Conservation (phyloP, 2,888 invertebrate genomes). For the Ryuthela nishihirai region DNA sequence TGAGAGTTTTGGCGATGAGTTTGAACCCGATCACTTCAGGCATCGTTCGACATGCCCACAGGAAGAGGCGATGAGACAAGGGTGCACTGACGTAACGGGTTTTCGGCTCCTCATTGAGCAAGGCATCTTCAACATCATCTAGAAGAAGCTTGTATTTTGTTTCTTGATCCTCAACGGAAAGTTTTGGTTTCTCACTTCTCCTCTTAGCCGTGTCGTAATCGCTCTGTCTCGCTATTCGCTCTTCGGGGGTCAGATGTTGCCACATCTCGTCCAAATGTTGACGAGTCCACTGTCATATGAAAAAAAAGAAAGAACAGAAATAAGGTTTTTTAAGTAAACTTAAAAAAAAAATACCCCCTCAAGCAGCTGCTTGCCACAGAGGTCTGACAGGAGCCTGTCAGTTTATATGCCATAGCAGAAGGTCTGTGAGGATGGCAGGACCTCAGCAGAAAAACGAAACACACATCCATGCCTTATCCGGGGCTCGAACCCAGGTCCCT, state of each 20-base stretch:
- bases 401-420: no score
- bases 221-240: neutral
- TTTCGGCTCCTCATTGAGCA: constrained; percentile 22
- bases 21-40: constrained; percentile 12
- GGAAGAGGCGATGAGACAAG: neutral
- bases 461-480: no score
- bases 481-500: no score
- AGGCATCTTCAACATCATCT: constrained; percentile 27
- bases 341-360: no score
- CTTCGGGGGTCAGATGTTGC: constrained; percentile 8
- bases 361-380: no score
- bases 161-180: constrained; percentile 3
- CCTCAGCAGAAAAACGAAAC: no score
- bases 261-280: constrained; percentile 16
- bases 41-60: constrained; percentile 4
- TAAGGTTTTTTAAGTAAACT: neutral
- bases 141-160: constrained; percentile 10
- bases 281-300: constrained; percentile 17
- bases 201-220: constrained; percentile 9
- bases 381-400: no score
- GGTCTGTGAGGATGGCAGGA: no score
- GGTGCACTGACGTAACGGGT: constrained; percentile 26
- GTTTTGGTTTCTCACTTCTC: neutral
- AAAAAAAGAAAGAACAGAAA: neutral
- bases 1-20: neutral